Percentiles rank a stretch among this genome's conserved stretches.
These are phyloP conservation scores for Coreoperca whiteheadi DNA, from an alignment of 2,113 vertebrate genomes.

Conservation along the genomic window DNA sequence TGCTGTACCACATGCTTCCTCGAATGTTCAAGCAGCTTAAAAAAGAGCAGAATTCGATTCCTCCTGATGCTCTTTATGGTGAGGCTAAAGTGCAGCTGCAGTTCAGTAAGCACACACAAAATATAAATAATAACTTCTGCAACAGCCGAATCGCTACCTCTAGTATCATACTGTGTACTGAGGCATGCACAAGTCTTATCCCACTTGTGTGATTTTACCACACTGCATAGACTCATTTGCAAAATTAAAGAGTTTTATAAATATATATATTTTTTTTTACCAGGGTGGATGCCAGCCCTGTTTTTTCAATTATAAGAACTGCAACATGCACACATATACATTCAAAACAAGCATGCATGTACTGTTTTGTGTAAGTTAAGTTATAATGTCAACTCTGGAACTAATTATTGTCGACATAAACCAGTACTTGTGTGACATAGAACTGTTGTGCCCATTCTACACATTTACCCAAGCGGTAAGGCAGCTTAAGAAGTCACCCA, in stretches of 20 bases:
- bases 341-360: neutral
- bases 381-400: neutral
- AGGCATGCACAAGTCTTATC: neutral
- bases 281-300: too few relatives aligned
- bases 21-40: neutral
- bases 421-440: neutral
- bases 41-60: neutral
- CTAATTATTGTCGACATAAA: neutral
- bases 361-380: neutral
- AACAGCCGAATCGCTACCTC: constrained; percentile 22
- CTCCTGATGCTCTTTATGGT: neutral
- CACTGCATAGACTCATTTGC: constrained; percentile 8
- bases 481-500: neutral
- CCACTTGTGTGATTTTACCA: constrained; percentile 10
- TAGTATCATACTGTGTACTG: neutral
- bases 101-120: neutral
- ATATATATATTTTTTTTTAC: too few relatives aligned
- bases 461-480: neutral
- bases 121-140: neutral
- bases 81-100: constrained; percentile 25
- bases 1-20: neutral
- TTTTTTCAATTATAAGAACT: neutral
- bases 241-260: too few relatives aligned
- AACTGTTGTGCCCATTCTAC: neutral
- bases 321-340: neutral